Conservation (phyloP, 2,113 vertebrate species). For the Gnathonemus echidnorhynchus region DNA sequence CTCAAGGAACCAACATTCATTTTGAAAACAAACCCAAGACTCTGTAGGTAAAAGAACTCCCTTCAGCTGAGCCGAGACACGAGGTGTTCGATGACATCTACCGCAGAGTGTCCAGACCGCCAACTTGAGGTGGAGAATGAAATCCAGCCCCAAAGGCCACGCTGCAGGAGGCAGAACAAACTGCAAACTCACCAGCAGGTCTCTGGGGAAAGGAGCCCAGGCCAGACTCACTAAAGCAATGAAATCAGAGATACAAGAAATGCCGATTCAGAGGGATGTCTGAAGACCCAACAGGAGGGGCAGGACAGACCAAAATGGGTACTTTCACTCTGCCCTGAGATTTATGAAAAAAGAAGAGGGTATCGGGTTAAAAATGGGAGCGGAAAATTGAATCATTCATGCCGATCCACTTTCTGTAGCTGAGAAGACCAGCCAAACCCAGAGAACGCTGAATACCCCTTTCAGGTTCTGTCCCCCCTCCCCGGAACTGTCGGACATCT, state of each 20-base stretch:
- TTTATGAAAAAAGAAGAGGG: neutral
- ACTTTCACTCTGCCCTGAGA: neutral
- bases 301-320: neutral
- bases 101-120: neutral
- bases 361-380: neutral
- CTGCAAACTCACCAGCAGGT: neutral
- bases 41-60: neutral
- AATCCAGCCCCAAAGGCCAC: neutral
- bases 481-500: neutral
- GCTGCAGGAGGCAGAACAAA: neutral
- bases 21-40: neutral
- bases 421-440: neutral
- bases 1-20: neutral
- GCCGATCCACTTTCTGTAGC: neutral
- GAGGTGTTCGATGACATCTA: neutral
- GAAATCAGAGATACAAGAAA: neutral
- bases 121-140: neutral
- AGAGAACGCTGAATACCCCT: neutral
- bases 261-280: neutral
- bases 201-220: neutral
- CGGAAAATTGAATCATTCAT: neutral
- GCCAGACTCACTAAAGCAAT: neutral
- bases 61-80: neutral
- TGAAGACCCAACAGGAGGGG: neutral
- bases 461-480: neutral